Base-by-base conservation (phyloP, 92 coral and sea anemone genomes). In the Siderastrea siderea region DNA sequence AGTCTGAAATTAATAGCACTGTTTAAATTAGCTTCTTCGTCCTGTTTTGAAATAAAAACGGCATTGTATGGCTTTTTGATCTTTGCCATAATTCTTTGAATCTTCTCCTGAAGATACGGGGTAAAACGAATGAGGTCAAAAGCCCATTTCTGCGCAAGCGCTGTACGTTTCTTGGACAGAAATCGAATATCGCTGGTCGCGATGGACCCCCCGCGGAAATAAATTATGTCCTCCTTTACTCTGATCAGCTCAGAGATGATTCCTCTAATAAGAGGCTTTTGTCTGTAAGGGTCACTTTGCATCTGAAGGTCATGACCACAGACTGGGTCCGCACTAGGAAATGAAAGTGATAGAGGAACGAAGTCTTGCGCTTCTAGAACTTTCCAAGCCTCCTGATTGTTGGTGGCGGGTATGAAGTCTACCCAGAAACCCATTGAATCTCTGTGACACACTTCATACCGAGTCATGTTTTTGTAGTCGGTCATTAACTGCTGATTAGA, bases 331-430 rank as follows among this genome's bases (percentile, higher is more conserved):
- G 79, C 82, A 8, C 79, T 83, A 45, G 65, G 66, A 17, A 88
- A n/a, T 44, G 80, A 75, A 4, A 80, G 52, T 6, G 83, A 74
- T 47, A 88, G 50, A 1, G 93, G 88, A 11, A 75, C 74, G 52
- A 90, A 95, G 55, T 86, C 80, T 54, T 95, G 98, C 14, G 93
- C 93, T 63, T 95, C 91, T 0, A 95, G 86, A 9, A 95, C 77
- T 57, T 75, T 90, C 98, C 98, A 95, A 1, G 98, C 98, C 47
- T 70, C 60, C 13, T 68, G 73, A 68, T 93, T 95, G 45, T 68
- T 84, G 0, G 96, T 84, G 1, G 98, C 74, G 17, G 98, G 98
- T 79, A 93, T 88, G 72, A 93, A 95, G 62, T 95, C 98, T 3
- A 93, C 89, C 98, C 98, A 95, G 49, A 93, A 93, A 2, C 98